Conservation (phyloP, 2,113 vertebrate species). For the Bufo gargarizans region DNA sequence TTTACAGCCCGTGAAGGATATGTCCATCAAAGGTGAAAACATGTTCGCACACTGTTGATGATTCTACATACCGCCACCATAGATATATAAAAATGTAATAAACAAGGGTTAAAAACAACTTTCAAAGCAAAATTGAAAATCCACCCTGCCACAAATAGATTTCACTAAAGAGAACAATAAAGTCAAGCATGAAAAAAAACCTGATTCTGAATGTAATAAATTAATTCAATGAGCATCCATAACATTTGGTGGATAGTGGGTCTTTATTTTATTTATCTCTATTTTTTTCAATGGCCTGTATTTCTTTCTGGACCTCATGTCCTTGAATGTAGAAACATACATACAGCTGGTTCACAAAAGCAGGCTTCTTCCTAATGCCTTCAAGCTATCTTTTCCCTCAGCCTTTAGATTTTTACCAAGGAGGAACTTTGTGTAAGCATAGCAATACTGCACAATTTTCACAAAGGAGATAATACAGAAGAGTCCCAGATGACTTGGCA, state of each 20-base stretch:
- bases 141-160: background rate
- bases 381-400: constrained; percentile 1
- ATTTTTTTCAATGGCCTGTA: background rate
- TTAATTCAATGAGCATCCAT: background rate
- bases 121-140: background rate
- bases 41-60: no score
- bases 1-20: no score
- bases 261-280: background rate
- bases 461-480: constrained; percentile 5
- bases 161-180: background rate
- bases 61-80: no score
- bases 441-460: background rate
- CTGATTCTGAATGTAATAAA: background rate
- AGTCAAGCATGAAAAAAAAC: background rate
- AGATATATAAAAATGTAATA: no score
- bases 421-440: background rate
- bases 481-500: background rate
- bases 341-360: constrained; percentile 12
- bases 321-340: constrained; percentile 6
- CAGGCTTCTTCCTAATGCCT: background rate
- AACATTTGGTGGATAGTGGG: background rate
- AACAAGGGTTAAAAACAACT: background rate
- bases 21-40: no score
- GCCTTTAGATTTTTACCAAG: constrained; percentile 14
- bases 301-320: background rate